phyloP scores from a whole-genome alignment of 2,888 invertebrate genomes.

The Leptopterna dolabrata region DNA sequence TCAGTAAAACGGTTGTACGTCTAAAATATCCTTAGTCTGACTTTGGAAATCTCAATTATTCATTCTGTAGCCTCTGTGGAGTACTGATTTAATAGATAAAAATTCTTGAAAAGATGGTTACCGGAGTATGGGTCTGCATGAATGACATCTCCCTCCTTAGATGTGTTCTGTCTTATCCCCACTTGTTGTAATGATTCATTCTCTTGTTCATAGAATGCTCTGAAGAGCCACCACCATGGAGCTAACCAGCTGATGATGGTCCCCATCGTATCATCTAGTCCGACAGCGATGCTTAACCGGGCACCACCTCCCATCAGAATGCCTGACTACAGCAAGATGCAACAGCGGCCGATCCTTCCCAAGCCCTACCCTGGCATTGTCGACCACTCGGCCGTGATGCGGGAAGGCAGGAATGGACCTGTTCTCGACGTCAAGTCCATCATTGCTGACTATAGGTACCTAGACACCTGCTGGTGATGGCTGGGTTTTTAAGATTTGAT shows the following conservation, averaged over 20 bases:
- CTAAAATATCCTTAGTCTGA: too few relatives aligned
- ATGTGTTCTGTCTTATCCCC: too few relatives aligned
- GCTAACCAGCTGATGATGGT: constrained; percentile 63
- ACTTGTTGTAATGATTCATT: too few relatives aligned
- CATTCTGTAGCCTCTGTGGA: too few relatives aligned
- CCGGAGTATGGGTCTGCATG: too few relatives aligned
- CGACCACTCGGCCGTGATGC: constrained; percentile 70
- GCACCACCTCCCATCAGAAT: constrained; percentile 33
- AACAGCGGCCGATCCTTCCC: constrained; percentile 68
- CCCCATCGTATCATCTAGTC: constrained; percentile 65
- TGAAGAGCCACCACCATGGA: constrained; percentile 21
- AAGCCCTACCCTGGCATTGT: constrained; percentile 66
- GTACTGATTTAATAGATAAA: too few relatives aligned
- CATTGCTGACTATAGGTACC: constrained; percentile 80
- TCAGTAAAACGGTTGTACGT: too few relatives aligned
- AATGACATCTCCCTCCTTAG: too few relatives aligned
- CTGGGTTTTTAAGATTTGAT: not conserved
- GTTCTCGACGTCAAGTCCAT: constrained; percentile 86
- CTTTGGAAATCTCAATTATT: too few relatives aligned
- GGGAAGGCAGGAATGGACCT: constrained; percentile 79
- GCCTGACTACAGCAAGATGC: constrained; percentile 29
- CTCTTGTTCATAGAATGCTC: not conserved
- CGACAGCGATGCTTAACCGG: constrained; percentile 40
- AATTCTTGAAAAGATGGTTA: too few relatives aligned
- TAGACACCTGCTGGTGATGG: not conserved